Percentiles rank a stretch among this genome's conserved stretches.
phyloP scores from a whole-genome alignment of 2,113 vertebrate genomes.

The Muscicapa adusta region DNA sequence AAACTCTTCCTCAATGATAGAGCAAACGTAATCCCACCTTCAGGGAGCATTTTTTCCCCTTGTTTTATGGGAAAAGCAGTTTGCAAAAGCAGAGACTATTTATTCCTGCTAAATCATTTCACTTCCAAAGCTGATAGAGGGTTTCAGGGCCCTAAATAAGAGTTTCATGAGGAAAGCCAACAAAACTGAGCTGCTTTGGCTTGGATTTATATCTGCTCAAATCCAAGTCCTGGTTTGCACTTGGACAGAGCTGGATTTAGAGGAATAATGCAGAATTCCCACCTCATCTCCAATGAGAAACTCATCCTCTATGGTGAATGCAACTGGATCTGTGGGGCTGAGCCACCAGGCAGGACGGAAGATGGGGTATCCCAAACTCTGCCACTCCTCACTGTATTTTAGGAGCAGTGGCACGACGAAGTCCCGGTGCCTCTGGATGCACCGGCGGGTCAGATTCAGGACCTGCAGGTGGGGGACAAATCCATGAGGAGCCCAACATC shows the following conservation, averaged over 20 bases:
- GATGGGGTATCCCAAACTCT: constrained; percentile 73
- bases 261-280: not conserved
- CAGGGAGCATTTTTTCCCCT: too few relatives aligned
- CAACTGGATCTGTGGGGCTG: constrained; percentile 78
- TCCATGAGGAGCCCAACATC: accelerated
- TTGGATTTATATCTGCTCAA: not conserved
- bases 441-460: constrained; percentile 80
- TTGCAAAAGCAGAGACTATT: not conserved
- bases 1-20: too few relatives aligned
- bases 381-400: constrained; percentile 81
- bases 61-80: not conserved
- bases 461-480: constrained; percentile 56
- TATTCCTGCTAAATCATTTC: not conserved
- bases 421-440: constrained; percentile 77
- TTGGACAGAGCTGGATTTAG: not conserved
- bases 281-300: constrained; percentile 92
- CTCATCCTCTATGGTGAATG: constrained; percentile 83
- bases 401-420: constrained; percentile 80
- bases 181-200: not conserved
- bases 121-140: not conserved
- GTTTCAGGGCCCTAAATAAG: not conserved
- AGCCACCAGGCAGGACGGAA: constrained; percentile 89
- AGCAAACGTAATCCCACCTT: too few relatives aligned
- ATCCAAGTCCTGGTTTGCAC: not conserved
- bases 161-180: not conserved